Base-by-base conservation (phyloP, 2,888 invertebrate genomes). In the Cryptocephalus moraei region DNA sequence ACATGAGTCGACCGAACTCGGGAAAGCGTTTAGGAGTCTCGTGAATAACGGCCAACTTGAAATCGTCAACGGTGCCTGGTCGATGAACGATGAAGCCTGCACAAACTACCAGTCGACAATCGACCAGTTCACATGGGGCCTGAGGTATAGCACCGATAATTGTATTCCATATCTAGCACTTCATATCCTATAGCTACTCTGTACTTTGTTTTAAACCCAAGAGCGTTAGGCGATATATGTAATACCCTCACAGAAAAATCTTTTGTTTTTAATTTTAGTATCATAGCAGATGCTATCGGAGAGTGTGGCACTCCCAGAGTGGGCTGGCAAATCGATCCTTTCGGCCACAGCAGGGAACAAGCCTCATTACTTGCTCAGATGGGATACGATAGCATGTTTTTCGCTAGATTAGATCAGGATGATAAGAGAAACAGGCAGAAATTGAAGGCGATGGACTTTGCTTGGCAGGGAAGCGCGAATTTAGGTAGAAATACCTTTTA, bases 281-380 rank as follows among this genome's bases (percentile, higher is more conserved):
- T 36, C 9, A 50, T 52, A 14, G 42, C 48, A 33, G 82, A 85
- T 41, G 82, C 81, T 0, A 75, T 88, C 41, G 86, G 85, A 0
- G 75, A 78, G 1, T 90, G 89, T 58, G 89, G 80, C 0, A 75
- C 81, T 32, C 89, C 91, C 0, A 78, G 77, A 45, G 77, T 86
- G 0, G 88, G 82, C 0, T 90, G 90, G 90, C 89, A 91, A 69
- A 88, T 91, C 12, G 91, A 91, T 71, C 84, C 89, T 0, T 91
- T 91, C 62, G 91, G 91, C 0, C 91, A 91, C 63, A 78, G 80
- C 22, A 68, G 76, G 51, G 86, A 86, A 63, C 81, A 82, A 57
- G 82, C 84, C 0, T 82, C 82, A 11, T 62, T 75, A 32, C 75
- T 79, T 8, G 76, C 79, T 0, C 76, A 81, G 62, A 76, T 84